Evolutionary conservation across 2,888 invertebrate species (phyloP).

Genomic region (Iselma pallidipennis): DNA sequence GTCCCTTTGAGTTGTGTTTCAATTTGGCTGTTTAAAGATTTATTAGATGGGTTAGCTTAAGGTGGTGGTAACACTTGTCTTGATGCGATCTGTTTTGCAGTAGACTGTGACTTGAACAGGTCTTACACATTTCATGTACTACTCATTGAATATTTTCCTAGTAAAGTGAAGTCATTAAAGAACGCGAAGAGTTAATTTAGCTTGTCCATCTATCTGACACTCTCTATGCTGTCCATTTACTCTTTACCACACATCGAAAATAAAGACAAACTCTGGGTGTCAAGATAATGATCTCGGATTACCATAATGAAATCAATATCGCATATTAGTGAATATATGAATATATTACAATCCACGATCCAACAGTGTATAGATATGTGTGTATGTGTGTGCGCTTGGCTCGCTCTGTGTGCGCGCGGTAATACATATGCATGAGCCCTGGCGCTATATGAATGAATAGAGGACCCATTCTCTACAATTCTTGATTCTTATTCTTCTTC

Average conservation of each 20-base stretch:
- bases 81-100: background rate
- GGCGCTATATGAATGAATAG: constrained; percentile 30
- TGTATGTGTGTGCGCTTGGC: constrained; percentile 11
- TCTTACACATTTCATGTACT: constrained; percentile 20
- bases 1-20: background rate
- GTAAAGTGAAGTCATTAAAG: constrained; percentile 31
- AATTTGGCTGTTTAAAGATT: background rate
- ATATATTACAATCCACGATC: constrained; percentile 46
- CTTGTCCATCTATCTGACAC: constrained; percentile 30
- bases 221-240: constrained; percentile 28
- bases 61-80: background rate
- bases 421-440: constrained; percentile 30
- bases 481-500: no score
- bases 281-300: constrained; percentile 55
- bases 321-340: constrained; percentile 56
- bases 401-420: constrained; percentile 12
- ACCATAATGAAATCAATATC: constrained; percentile 57
- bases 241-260: constrained; percentile 33
- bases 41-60: background rate
- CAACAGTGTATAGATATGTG: constrained; percentile 9
- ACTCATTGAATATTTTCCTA: constrained; percentile 31
- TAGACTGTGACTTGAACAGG: background rate
- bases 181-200: constrained; percentile 38
- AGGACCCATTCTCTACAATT: constrained; percentile 23
- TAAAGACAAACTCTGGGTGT: constrained; percentile 52